These are phyloP conservation scores for Drosophila seguyi DNA, from an alignment of 1,140 invertebrate genomes.

Conservation along the genomic window DNA sequence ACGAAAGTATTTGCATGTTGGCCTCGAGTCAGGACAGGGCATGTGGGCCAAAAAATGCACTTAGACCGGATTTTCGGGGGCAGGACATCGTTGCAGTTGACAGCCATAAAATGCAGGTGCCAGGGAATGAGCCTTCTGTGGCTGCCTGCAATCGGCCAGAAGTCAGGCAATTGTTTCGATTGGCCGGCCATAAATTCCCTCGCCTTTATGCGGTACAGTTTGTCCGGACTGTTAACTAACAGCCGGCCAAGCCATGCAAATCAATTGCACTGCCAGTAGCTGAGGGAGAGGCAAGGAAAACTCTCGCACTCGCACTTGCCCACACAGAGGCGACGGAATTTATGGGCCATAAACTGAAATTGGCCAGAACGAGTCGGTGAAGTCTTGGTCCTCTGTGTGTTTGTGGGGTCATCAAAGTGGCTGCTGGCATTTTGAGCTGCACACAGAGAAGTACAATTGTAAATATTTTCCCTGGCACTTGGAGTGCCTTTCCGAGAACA, in stretches of 20 bases:
- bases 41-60: constrained; percentile 66
- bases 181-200: constrained; percentile 43
- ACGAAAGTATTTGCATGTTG: constrained; percentile 54
- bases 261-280: constrained; percentile 40
- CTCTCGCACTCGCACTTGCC: constrained; percentile 4
- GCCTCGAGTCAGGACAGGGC: constrained; percentile 8
- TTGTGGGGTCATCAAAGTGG: constrained; percentile 38
- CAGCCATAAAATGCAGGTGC: constrained; percentile 80
- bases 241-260: constrained; percentile 45
- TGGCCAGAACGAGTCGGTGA: constrained; percentile 30
- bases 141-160: constrained; percentile 29
- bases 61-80: constrained; percentile 31
- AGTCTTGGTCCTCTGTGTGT: constrained; percentile 10
- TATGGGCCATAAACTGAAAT: constrained; percentile 60
- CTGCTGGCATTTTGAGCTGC: constrained; percentile 21
- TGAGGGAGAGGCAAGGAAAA: constrained; percentile 7
- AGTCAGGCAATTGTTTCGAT: constrained; percentile 58
- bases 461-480: constrained; percentile 54
- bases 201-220: constrained; percentile 53
- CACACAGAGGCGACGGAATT: constrained; percentile 35
- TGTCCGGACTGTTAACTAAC: constrained; percentile 62
- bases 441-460: constrained; percentile 63
- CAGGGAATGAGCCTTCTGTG: constrained; percentile 28
- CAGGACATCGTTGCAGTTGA: constrained; percentile 62
- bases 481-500: constrained; percentile 2